Evolutionary conservation across 2,888 invertebrate species (phyloP), one percentile per base, ranked within the genome.

Genomic region (Perithous albicinctus): DNA sequence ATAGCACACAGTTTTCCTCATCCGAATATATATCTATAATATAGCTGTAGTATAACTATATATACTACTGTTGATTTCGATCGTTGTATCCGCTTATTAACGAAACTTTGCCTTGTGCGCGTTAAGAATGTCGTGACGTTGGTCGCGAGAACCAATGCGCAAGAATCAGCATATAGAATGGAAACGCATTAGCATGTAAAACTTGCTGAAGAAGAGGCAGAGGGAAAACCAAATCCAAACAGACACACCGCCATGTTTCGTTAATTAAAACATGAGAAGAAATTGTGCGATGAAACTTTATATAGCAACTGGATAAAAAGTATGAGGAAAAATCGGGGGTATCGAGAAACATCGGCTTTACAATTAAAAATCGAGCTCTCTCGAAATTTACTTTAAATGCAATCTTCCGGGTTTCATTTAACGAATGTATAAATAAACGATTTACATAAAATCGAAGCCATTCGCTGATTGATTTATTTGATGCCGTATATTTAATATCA

Each of bases 151-250:
- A 26, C 8, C 29, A 20, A 56, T 26, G 75, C 18, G 41, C n/a
- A 64, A 43, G 23, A 74, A 79, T 64, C 59, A 72, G 48, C 48
- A 80, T 76, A 59, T 26, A 66, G 46, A 72, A 76, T 46, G 48
- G 23, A 72, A 72, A n/a, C 38, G 32, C 32, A 76, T 80, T 80
- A 54, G 72, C 72, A 67, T 59, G 74, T 59, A 72, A 70, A 66
- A 76, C 29, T 75, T 56, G 43, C 26, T 43, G 64, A 66, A 75
- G 63, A 63, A 63, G 41, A 12, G 43, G 66, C 64, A 66, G 54
- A 38, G 35, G 46, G 48, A 35, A 15, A 35, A 64, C 15, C 7
- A 59, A 41, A 43, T 74, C 3, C n/a, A 48, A 66, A 74, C 29
- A 51, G 18, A 70, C 56, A n/a, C 29, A 43, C 59, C 15, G 5